Percentiles rank a stretch among this genome's conserved stretches.
Evolutionary conservation across 2,113 vertebrate genomes (phyloP).

Genomic region (Sisor rabdophorus): DNA sequence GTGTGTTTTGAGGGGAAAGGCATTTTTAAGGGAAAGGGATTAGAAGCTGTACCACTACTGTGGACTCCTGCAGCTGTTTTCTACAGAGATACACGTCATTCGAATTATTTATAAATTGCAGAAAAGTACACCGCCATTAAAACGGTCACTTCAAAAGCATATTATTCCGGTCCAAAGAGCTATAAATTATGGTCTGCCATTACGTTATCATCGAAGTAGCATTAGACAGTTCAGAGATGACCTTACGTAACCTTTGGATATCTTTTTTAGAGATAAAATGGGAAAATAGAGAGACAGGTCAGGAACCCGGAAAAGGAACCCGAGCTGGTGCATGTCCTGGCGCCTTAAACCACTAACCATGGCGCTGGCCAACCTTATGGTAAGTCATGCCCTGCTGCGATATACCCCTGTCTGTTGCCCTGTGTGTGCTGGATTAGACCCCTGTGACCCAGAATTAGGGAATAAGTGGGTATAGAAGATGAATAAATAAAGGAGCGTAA

Average conservation of each 20-base stretch:
- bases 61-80: constrained; percentile 16
- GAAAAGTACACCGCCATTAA: constrained; percentile 3
- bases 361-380: too few relatives aligned
- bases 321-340: too few relatives aligned
- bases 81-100: constrained; percentile 15
- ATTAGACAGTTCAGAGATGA: background rate
- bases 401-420: too few relatives aligned
- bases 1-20: constrained; percentile 7
- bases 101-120: constrained; percentile 19
- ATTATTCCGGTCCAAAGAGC: background rate
- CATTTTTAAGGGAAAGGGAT: constrained; percentile 21
- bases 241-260: background rate
- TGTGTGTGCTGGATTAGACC: too few relatives aligned
- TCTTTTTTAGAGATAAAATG: background rate
- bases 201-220: background rate
- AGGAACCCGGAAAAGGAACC: too few relatives aligned
- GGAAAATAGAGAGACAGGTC: too few relatives aligned
- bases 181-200: background rate
- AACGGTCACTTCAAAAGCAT: background rate
- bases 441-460: too few relatives aligned
- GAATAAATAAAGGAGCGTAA: too few relatives aligned
- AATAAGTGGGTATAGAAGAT: too few relatives aligned
- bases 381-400: too few relatives aligned
- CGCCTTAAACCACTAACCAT: too few relatives aligned
- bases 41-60: constrained; percentile 12